Evolutionary conservation across 2,797 vertebrate species (phyloP), one percentile per base, ranked within the genome.

Genomic region (Pangasius mekongensis): DNA sequence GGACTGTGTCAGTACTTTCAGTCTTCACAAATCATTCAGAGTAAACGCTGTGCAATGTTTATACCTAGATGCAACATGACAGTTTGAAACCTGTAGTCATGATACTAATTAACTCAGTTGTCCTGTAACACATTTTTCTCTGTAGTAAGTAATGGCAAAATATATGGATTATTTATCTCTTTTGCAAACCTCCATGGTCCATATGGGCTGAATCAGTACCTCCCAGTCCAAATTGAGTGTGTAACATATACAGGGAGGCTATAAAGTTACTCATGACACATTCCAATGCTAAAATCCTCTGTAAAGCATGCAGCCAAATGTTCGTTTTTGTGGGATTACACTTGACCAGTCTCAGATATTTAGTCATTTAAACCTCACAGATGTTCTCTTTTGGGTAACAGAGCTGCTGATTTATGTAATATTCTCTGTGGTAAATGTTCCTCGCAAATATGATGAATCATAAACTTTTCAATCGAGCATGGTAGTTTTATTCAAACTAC

Each of bases 191-290:
- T 69, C 66, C 22, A 76, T 78, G 77, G 58, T 87, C 84, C 89
- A 91, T 91, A 91, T 91, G 91, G 91, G 78, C 91, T 56, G 80
- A 91, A 91, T 91, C 91, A 90, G 89, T 91, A 80, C 60, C 78
- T 91, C 52, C 64, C 81, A 88, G n/a, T 69, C 60, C 89, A 84
- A 83, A 90, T 86, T 91, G 84, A 85, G 87, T 85, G 81, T 91
- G 85, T 83, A 91, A 92, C 92, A 91, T 91, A 91, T 87, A 92
- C 89, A 91, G 56, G 66, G 71, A 78, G 76, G 87, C 89, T 91
- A 88, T 91, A 91, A 87, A 69, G 87, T 93, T 91, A 91, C 91
- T 90, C 89, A 87, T 86, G 87, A 90, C 87, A 88, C 91, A 89
- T 91, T 91, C 90, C 90, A 78, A 27, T 90, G 89, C 88, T 89